A percentile compares a stretch with the other conserved stretches of the same genome.
Evolutionary conservation across 2,888 invertebrate species (phyloP).

Genomic region (Lasioglossum malachurum): DNA sequence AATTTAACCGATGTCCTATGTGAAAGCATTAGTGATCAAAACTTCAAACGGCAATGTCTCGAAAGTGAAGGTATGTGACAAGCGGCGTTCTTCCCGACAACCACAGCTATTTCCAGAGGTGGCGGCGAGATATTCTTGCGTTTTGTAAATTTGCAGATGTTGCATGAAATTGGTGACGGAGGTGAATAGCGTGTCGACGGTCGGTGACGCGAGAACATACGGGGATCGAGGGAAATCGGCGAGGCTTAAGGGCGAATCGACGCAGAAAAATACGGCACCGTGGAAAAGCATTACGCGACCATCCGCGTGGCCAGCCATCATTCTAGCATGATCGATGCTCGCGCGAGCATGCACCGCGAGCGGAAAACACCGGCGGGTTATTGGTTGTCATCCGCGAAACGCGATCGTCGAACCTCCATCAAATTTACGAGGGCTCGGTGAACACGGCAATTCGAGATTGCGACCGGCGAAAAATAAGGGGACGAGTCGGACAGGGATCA

Average conservation of each 20-base stretch:
- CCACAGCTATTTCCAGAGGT: no score
- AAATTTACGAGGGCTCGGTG: slow-evolving; percentile 10
- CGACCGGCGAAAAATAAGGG: background rate
- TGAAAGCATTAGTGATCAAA: no score
- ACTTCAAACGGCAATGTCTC: no score
- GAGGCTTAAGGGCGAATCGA: background rate
- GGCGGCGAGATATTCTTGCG: no score
- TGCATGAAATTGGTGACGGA: background rate
- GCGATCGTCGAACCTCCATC: slow-evolving; percentile 5
- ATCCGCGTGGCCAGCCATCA: background rate
- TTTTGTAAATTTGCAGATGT: background rate
- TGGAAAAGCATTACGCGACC: background rate
- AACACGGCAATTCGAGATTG: slow-evolving; percentile 8
- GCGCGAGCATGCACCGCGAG: background rate
- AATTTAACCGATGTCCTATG: no score
- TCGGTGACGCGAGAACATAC: background rate
- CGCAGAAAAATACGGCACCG: background rate
- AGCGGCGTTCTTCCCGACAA: no score
- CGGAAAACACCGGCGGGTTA: slow-evolving; percentile 17
- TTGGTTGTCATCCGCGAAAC: slow-evolving; percentile 8
- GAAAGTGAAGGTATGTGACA: no score
- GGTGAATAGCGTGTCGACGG: background rate
- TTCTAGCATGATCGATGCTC: slow-evolving; percentile 8
- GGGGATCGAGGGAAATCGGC: background rate
- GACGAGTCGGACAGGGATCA: background rate